A percentile compares a stretch with the other conserved stretches of the same genome.
phyloP scores from a whole-genome alignment of 2,797 vertebrate species.

The Propithecus deckenii region DNA sequence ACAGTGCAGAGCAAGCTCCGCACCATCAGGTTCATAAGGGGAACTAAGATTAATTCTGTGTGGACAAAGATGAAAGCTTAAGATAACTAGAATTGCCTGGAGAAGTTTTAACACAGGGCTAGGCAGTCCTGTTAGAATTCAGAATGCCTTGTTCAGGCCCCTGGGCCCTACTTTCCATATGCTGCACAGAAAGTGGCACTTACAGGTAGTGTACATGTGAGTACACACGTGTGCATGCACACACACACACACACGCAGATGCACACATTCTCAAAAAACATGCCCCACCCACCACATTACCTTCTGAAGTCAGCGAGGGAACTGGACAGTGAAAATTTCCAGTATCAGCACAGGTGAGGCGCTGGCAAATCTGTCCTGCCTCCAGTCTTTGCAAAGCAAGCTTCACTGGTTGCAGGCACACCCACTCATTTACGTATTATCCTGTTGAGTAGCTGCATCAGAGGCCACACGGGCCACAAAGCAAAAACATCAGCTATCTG shows the following conservation, averaged over 20 bases:
- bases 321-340: not conserved
- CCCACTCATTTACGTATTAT: not conserved
- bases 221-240: not conserved
- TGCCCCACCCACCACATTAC: not conserved
- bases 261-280: not conserved
- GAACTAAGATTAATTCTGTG: not conserved
- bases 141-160: not conserved
- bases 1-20: not conserved
- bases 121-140: not conserved
- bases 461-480: not conserved
- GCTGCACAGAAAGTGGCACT: not conserved
- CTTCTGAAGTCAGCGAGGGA: not conserved
- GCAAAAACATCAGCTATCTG: not conserved
- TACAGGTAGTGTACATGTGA: not conserved
- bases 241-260: rapidly evolving
- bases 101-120: not conserved
- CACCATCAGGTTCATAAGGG: not conserved
- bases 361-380: not conserved
- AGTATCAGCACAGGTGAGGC: not conserved
- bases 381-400: not conserved
- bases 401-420: not conserved
- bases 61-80: not conserved
- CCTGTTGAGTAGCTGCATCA: not conserved
- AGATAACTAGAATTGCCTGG: not conserved
- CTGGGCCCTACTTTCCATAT: not conserved